Evolutionary conservation across 37 sponge, comb jelly and placozoan species (phyloP), one percentile per base, ranked within the genome.

Genomic region (Ephydatia muelleri): DNA sequence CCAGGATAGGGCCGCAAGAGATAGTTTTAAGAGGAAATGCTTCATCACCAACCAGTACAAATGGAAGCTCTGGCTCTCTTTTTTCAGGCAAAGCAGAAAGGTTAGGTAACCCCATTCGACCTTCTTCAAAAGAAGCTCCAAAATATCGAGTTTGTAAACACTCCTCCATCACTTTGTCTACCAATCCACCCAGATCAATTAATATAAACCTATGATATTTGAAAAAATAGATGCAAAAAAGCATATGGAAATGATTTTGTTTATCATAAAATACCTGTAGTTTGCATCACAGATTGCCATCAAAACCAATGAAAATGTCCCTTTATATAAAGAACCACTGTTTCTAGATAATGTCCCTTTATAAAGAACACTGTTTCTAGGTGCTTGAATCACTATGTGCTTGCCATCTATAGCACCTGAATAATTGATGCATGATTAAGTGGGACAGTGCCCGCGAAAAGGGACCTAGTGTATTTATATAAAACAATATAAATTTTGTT

Each of bases 401-500:
- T 88, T 88, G 21, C 88, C 78, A 67, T 88, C 88, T 19, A 88
- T 49, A 31, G 81, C 77, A 48, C 76, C 84, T 65, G n/a, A n/a
- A n/a, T n/a, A n/a, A n/a, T n/a, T n/a, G n/a, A n/a, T n/a, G n/a
- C n/a, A n/a, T n/a, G n/a, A n/a, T n/a, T n/a, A n/a, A n/a, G n/a
- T n/a, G n/a, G n/a, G n/a, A n/a, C n/a, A n/a, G n/a, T n/a, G n/a
- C n/a, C n/a, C n/a, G n/a, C n/a, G n/a, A n/a, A n/a, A n/a, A n/a
- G n/a, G n/a, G n/a, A n/a, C n/a, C n/a, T n/a, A n/a, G n/a, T n/a
- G n/a, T n/a, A n/a, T n/a, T n/a, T n/a, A n/a, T n/a, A n/a, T n/a
- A n/a, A n/a, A n/a, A n/a, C n/a, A n/a, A n/a, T n/a, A n/a, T n/a
- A n/a, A n/a, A n/a, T n/a, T n/a, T n/a, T n/a, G n/a, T n/a, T n/a